phyloP scores from a whole-genome alignment of 2,888 invertebrate genomes.

The Xanthostigma xanthostigma region DNA sequence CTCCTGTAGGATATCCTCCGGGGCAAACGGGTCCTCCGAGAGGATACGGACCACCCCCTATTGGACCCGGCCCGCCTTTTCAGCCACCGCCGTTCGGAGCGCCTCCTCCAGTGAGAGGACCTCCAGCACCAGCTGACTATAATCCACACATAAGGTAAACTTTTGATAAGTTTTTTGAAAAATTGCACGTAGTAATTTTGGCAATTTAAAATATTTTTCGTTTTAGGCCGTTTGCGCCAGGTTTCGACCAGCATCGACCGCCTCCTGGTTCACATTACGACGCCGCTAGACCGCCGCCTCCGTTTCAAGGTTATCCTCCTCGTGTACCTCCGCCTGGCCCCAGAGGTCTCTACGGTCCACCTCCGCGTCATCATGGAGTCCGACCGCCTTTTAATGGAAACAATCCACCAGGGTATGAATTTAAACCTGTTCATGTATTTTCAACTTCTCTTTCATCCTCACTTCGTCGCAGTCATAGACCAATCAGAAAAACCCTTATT shows the following conservation, averaged over 20 bases:
- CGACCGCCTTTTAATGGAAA: conserved; percentile 32
- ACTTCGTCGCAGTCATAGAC: too few relatives aligned
- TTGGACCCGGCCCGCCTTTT: conserved; percentile 15
- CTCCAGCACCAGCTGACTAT: neutral
- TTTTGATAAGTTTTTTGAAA: neutral
- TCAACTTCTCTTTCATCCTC: too few relatives aligned
- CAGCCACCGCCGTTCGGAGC: conserved; percentile 23
- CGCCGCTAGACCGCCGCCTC: conserved; percentile 24
- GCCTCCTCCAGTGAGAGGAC: conserved; percentile 10
- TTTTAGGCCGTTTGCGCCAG: conserved; percentile 14
- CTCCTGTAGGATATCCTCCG: conserved; percentile 19
- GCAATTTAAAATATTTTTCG: neutral
- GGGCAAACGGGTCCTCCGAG: conserved; percentile 25
- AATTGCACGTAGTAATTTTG: neutral
- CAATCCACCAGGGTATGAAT: conserved; percentile 33
- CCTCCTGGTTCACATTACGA: conserved; percentile 27
- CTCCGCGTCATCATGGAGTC: conserved; percentile 25
- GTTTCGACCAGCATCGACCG: conserved; percentile 18
- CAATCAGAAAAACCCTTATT: too few relatives aligned
- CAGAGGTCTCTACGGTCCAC: conserved; percentile 6
- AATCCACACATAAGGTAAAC: neutral
- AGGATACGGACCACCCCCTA: conserved; percentile 10
- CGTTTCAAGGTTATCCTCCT: conserved; percentile 18
- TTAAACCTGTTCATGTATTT: too few relatives aligned
- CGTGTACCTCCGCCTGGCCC: conserved; percentile 11